Base-by-base conservation (phyloP, 2,797 vertebrate species). In the Kryptopterus vitreolus region DNA sequence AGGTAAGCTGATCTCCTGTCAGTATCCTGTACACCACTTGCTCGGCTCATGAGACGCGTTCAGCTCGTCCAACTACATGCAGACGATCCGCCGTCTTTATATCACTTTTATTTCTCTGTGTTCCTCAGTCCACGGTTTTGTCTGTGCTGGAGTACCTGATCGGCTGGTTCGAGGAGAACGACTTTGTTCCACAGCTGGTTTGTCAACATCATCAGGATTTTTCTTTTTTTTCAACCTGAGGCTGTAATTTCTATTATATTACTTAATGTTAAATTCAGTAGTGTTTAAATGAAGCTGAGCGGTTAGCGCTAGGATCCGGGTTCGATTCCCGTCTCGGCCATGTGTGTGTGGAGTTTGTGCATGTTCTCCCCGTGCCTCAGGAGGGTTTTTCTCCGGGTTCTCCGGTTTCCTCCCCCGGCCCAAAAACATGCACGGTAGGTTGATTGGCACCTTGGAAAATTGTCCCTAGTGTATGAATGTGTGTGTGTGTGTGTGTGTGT, bases 141-240 rank as follows among this genome's bases (percentile, higher is more conserved):
- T 92, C 90, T 59, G 95, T 99, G 77, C 88, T 99, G 83, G 98
- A 99, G 84, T 93, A 94, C 88, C 93, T 99, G 33, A 95, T 93
- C 86, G 89, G 87, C 83, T 99, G 98, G 97, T 97, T 97, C 92
- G 95, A 95, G 88, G 96, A 96, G 87, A 92, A 87, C 79, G 90
- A 94, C 31, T 98, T 99, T 88, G 89, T 84, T 66, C 90, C 93
- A 62, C 93, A 93, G 86, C 70, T 93, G 92, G 93, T 94, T 1
- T 35, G 31, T 22, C 11, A 58, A 62, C 43, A 5, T 29, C 38
- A 5, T 35, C 72, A 29, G 4, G 2, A 57, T 1, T 2, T 16
- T 38, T 72, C 2, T 52, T 52, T 18, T 0, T 1, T 8, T 50
- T 29, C 15, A 50, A 20, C n/a, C n/a, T n/a, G 66, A 29, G 10